A percentile compares a stretch with the other conserved stretches of the same genome.
These are phyloP conservation scores for Brotogeris chrysoptera DNA, from an alignment of 2,797 vertebrate species.

Conservation along the genomic window DNA sequence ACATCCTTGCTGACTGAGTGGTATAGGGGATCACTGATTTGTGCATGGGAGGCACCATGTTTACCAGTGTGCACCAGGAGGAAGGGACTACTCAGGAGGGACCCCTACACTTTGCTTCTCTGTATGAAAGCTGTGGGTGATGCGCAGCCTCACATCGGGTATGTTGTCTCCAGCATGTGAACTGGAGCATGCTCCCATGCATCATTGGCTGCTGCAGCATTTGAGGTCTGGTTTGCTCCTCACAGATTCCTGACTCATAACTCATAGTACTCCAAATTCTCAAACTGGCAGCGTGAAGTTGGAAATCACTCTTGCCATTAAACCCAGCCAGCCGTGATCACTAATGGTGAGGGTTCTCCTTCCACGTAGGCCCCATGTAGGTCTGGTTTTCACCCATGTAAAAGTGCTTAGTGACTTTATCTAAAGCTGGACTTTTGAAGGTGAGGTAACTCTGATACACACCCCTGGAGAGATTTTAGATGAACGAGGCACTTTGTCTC, in stretches of 20 bases:
- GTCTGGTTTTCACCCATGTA: not conserved
- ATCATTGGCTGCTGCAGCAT: not conserved
- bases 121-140: not conserved
- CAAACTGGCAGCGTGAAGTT: not conserved
- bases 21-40: not conserved
- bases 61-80: not conserved
- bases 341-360: not conserved
- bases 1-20: not conserved
- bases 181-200: accelerated
- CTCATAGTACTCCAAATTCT: not conserved
- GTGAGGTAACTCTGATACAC: not conserved
- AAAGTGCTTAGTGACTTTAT: not conserved
- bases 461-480: not conserved
- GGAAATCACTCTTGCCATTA: not conserved
- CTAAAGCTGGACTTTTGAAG: not conserved
- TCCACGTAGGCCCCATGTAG: not conserved
- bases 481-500: not conserved
- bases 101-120: not conserved
- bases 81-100: not conserved
- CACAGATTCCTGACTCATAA: not conserved
- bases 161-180: accelerated
- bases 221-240: not conserved
- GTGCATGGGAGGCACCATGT: not conserved
- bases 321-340: not conserved
- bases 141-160: accelerated